A percentile compares a stretch with the other conserved stretches of the same genome.
These are phyloP conservation scores for Trissoscelio sp. DNA, from an alignment of 2,888 invertebrate genomes.

Conservation along the genomic window DNA sequence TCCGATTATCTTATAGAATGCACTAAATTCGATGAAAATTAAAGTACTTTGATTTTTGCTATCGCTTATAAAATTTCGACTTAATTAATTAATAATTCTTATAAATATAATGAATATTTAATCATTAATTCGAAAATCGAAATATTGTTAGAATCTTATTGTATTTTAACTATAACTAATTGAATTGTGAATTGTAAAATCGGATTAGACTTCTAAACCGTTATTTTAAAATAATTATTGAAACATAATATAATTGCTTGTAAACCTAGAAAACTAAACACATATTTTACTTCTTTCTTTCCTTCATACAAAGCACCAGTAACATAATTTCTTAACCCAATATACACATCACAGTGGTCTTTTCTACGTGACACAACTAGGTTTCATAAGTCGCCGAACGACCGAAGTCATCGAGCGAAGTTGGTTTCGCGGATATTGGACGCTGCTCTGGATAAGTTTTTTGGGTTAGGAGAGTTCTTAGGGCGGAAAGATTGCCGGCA, in stretches of 20 bases:
- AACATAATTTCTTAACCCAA: slow-evolving; percentile 4
- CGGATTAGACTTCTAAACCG: no score
- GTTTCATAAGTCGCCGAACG: slow-evolving; percentile 44
- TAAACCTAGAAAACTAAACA: no score
- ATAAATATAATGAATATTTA: no score
- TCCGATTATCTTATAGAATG: not conserved
- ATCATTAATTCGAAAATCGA: no score
- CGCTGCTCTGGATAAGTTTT: slow-evolving; percentile 38
- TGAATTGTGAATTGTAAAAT: no score
- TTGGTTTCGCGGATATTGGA: slow-evolving; percentile 45
- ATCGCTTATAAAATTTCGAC: slow-evolving; percentile 15
- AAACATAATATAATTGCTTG: no score
- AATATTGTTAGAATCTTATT: no score
- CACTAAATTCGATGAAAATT: not conserved
- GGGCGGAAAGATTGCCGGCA: slow-evolving; percentile 48
- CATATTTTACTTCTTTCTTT: no score
- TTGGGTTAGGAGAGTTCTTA: slow-evolving; percentile 50
- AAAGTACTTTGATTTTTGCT: slow-evolving; percentile 4
- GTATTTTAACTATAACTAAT: no score
- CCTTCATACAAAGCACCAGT: slow-evolving; percentile 10
- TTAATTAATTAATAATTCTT: no score
- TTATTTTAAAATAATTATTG: no score
- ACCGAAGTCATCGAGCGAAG: slow-evolving; percentile 16
- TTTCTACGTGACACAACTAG: slow-evolving; percentile 50
- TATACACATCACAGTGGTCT: slow-evolving; percentile 5